Base-by-base conservation (phyloP, 2,113 vertebrate genomes). In the Tragulus kanchil region DNA sequence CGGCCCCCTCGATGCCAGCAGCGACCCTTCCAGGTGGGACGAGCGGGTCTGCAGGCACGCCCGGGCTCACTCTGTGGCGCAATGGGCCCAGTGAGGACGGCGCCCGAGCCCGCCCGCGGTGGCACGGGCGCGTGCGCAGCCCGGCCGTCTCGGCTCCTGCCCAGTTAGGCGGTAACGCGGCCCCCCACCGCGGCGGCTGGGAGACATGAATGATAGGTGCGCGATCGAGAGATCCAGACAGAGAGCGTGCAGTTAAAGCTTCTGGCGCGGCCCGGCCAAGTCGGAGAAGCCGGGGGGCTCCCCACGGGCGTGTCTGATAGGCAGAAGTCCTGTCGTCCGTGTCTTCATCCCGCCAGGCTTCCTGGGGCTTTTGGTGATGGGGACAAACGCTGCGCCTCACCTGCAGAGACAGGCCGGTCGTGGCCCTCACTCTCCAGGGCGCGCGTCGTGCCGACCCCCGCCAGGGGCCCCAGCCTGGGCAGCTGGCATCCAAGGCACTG, bases 401-500 rank as follows among this genome's bases (percentile, higher is more conserved):
- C 16, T 71, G 1, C 0, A 6, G 11, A 31, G 78, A 28, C 0
- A 2, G 64, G 21, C 83, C 31, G 4, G 10, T 8, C n/a, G 0
- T 8, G 54, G 48, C 19, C 7, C 67, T 64, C 17, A 3, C 2
- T 50, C 56, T 26, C 64, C 5, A 1, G 50, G 67, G 23, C n/a
- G 26, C 4, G 2, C 42, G 1, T 42, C 0, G 0, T 0, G 7
- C 48, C 21, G 28, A 25, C 26, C 78, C 31, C 1, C 11, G 4
- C 1, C 1, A 0, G 7, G 45, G 5, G 0, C 45, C 3, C 81
- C n/a, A 0, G 45, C 0, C 15, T 15, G 21, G 19, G 26, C 10
- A 4, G 42, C 65, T 62, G 1, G 3, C 14, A 2, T 31, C 26
- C 13, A 5, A 31, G n/a, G 45, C 17, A 5, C 61, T 3, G 10